Evolutionary conservation across 2,113 vertebrate species (phyloP), one percentile per base, ranked within the genome.

Genomic region (Gymnarchus niloticus): DNA sequence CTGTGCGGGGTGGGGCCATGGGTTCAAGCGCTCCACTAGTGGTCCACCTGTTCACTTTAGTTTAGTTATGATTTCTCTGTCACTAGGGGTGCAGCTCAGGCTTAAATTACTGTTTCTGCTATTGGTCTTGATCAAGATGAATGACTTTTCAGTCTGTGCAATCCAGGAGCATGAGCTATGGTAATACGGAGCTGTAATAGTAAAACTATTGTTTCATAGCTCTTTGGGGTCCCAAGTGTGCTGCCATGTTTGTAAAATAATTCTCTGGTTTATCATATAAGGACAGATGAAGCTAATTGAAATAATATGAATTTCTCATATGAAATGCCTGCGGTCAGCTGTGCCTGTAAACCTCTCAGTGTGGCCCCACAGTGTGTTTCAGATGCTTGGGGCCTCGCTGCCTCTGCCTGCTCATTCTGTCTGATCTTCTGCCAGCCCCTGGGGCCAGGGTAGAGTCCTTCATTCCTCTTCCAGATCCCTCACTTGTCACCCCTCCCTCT

Each of bases 391-490:
- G 41, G 91, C 92, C 93, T 91, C 92, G 91, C 92, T 91, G 91
- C 90, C 91, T 91, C 91, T 88, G 91, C 87, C 89, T 88, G 89
- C 90, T 92, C 92, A 93, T 93, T 94, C 93, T 94, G 93, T 94
- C 92, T 94, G 93, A 94, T 93, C 90, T 83, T 87, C 89, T 93
- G 93, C 94, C 94, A 95, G 91, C 92, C 89, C 14, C 65, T 21
- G 3, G 28, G 33, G 33, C 65, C 37, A 37, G 65, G 65, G 33
- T 87, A 5, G 83, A 88, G 86, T 81, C 89, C 90, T 84, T 89
- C 61, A 7, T 88, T 19, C 85, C 88, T 90, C 90, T 86, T 93
- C 92, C 89, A 91, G 91, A 92, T 89, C 87, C 87, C 92, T 91
- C 57, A 65, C 44, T 10, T 17, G 19, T 17, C 33, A 12, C 33